Percentiles rank a stretch among this genome's conserved stretches.
Conservation (phyloP, 2,888 invertebrate species). For the Pseudanteris insignis region DNA sequence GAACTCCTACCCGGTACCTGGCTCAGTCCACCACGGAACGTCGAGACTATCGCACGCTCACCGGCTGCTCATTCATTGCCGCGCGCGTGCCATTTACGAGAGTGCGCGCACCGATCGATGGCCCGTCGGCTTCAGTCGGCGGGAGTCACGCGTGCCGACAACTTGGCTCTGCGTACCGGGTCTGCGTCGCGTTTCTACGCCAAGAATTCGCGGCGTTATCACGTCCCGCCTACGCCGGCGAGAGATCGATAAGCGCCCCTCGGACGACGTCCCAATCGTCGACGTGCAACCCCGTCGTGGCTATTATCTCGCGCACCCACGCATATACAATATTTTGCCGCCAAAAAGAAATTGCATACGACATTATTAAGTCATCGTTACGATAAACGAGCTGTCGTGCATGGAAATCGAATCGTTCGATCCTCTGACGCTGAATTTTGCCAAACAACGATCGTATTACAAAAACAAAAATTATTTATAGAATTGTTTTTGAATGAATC, state of each 20-base stretch:
- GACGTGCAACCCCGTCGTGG: conserved; percentile 6
- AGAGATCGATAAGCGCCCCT: conserved; percentile 45
- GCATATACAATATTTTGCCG: neutral
- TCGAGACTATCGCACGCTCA: neutral
- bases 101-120: conserved; percentile 35
- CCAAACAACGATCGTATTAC: too few relatives aligned
- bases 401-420: too few relatives aligned
- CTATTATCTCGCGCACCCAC: neutral
- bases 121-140: conserved; percentile 30
- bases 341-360: too few relatives aligned
- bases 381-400: too few relatives aligned
- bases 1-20: too few relatives aligned
- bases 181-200: conserved; percentile 8
- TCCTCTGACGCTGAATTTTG: too few relatives aligned
- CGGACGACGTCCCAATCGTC: conserved; percentile 22
- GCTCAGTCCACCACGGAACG: conserved; percentile 3
- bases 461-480: too few relatives aligned
- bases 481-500: too few relatives aligned
- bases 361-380: too few relatives aligned
- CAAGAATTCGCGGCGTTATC: too few relatives aligned
- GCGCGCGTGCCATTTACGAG: conserved; percentile 14
- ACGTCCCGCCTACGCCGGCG: conserved; percentile 45
- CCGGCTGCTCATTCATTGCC: neutral
- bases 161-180: conserved; percentile 22
- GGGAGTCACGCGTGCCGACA: conserved; percentile 31